Evolutionary conservation across 2,113 vertebrate species (phyloP).

Genomic region (Lonchura striata): DNA sequence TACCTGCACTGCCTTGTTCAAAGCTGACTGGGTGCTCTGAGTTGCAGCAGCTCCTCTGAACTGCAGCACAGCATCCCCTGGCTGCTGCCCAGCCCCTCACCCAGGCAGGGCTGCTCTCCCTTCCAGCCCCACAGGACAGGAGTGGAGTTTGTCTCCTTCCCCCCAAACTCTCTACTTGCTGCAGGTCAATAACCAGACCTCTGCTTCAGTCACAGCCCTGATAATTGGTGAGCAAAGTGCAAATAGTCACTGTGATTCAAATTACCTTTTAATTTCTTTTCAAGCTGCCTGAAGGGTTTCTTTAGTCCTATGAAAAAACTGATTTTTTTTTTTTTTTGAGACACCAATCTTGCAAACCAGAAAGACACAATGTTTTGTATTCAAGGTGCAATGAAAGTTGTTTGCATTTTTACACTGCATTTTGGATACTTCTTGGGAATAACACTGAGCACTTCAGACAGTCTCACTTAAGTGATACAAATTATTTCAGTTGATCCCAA

Average conservation of each 20-base stretch:
- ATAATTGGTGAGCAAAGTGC: not conserved
- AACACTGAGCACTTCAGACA: not conserved
- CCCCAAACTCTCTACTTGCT: not conserved
- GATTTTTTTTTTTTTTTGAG: not conserved
- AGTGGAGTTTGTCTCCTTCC: not conserved
- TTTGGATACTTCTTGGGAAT: not conserved
- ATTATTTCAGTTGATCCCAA: not conserved
- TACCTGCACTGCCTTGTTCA: not conserved
- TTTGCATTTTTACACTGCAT: not conserved
- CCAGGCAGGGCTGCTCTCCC: not conserved
- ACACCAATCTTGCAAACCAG: not conserved
- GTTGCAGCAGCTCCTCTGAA: not conserved
- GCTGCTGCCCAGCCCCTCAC: not conserved
- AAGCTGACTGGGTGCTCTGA: not conserved
- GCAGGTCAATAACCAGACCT: not conserved
- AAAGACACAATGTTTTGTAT: not conserved
- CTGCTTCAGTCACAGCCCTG: not conserved
- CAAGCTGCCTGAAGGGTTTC: not conserved
- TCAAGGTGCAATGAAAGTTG: not conserved
- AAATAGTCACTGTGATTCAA: not conserved
- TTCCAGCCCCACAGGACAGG: not conserved
- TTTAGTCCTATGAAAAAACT: not conserved
- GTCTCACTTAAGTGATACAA: not conserved
- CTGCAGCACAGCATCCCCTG: accelerated
- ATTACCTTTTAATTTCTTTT: not conserved